Conservation (phyloP, 2,888 invertebrate genomes). For the Hirtodrosophila confusa region DNA sequence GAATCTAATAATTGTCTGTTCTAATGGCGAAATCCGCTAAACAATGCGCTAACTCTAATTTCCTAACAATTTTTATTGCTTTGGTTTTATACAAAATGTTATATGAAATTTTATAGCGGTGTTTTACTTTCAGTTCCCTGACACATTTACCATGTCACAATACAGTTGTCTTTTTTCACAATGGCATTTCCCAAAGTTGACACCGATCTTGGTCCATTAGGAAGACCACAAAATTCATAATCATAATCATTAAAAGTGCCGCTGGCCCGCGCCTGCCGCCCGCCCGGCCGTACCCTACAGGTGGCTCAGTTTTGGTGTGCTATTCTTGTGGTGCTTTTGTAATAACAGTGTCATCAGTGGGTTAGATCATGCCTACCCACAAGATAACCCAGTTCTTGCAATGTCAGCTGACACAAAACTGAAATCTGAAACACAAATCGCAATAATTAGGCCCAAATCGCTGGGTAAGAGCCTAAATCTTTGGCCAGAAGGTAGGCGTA, state of each 20-base stretch:
- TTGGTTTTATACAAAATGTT: not conserved
- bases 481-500: conserved; percentile 6
- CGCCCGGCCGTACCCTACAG: not conserved
- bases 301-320: conserved; percentile 22
- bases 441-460: conserved; percentile 53
- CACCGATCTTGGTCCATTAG: conserved; percentile 51
- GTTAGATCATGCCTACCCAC: conserved; percentile 57
- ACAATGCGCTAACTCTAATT: conserved; percentile 7
- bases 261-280: conserved; percentile 2
- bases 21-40: not conserved
- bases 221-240: conserved; percentile 60
- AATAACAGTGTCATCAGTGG: conserved; percentile 44
- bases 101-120: conserved; percentile 18
- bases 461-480: not conserved
- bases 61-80: conserved; percentile 9
- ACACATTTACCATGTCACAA: conserved; percentile 41
- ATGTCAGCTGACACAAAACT: conserved; percentile 56
- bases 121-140: conserved; percentile 31
- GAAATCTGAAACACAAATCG: conserved; percentile 54
- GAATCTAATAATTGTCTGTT: not conserved
- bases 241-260: conserved; percentile 66
- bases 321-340: conserved; percentile 33
- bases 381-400: conserved; percentile 61
- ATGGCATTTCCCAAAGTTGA: conserved; percentile 41
- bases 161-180: conserved; percentile 44